Base-by-base conservation (phyloP, 2,113 vertebrate species). In the Labrus mixtus region DNA sequence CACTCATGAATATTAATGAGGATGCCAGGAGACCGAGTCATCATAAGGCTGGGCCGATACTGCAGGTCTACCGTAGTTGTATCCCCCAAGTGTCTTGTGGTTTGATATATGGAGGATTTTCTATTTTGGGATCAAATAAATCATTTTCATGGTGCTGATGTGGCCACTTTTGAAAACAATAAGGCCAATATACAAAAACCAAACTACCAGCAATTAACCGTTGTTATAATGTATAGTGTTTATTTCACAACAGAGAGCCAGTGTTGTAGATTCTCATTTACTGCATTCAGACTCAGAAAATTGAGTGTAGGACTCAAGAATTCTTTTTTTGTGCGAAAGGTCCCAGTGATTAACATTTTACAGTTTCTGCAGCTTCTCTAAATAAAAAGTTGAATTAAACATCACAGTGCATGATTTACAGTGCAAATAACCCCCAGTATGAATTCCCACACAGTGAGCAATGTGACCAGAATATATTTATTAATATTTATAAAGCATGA, bases 1-100 rank as follows among this genome's bases (percentile, higher is more conserved):
- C 33, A 10, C 45, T 16, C 63, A 71, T 87, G 69, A 85, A 89
- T 88, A 87, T 74, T 64, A 65, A 79, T 57, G 64, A 66, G 12
- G 6, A 63, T 23, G 37, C 29, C 71, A 70, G 23, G 55, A 78
- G 57, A 82, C 77, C 33, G 67, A 64, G 22, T 86, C 71, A 81
- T 86, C 81, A 76, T 41, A 46, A 78, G 0, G 17, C 46, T 36
- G 43, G 54, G 19, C 33, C 62, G 60, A 79, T 75, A 75, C 58
- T 70, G 53, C 55, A 80, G 56, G 54, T 19, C 29, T 29, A n/a
- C 13, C 22, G 33, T 46, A 60, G 41, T 12, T 41, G 8, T 17
- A 68, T 79, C 64, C 37, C 37, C 75, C 51, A 4, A 3, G 61
- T 77, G 61, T 10, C 51, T 22, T 16, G 1, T 8, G 72, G 66